phyloP scores from a whole-genome alignment of 2,797 vertebrate genomes.

The Chloroceryle amazona region DNA sequence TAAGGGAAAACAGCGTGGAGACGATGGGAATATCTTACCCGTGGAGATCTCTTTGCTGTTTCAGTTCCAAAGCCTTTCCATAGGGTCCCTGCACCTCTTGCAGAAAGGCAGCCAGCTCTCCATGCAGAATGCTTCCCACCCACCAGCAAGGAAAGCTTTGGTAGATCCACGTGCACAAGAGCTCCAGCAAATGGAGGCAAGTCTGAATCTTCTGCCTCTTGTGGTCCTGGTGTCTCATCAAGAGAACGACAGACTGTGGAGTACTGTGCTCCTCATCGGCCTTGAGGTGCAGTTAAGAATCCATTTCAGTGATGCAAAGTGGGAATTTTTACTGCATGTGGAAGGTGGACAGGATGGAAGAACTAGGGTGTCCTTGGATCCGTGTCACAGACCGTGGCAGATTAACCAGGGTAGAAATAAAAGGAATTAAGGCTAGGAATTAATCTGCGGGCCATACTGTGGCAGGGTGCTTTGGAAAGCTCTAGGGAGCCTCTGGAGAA shows the following conservation, averaged over 20 bases:
- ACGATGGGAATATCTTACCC: background rate
- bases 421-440: background rate
- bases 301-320: background rate
- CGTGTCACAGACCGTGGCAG: background rate
- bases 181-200: background rate
- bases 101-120: background rate
- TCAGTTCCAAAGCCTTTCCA: accelerated
- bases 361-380: background rate
- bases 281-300: accelerated
- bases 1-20: background rate
- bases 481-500: background rate
- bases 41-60: background rate
- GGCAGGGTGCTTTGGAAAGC: background rate
- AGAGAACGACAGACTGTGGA: background rate
- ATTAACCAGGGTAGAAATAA: background rate
- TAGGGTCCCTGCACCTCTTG: accelerated
- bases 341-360: background rate
- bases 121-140: accelerated
- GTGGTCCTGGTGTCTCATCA: background rate
- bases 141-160: accelerated
- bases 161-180: background rate
- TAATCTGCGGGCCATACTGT: background rate
- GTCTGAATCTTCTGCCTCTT: background rate
- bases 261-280: accelerated
- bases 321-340: background rate